Conservation (phyloP, 2,113 vertebrate genomes). For the Chelonoidis abingdonii region DNA sequence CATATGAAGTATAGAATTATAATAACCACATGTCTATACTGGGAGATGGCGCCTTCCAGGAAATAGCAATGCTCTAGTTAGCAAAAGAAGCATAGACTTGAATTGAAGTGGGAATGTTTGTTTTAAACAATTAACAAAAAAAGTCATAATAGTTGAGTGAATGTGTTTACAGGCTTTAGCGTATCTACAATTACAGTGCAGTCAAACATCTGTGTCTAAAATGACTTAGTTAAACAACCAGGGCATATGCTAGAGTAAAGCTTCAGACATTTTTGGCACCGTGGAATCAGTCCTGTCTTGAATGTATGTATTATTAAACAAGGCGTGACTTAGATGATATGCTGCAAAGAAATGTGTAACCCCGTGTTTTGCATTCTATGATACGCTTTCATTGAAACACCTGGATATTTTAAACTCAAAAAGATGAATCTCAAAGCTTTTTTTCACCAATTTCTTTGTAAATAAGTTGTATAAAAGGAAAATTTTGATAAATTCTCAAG, state of each 20-base stretch:
- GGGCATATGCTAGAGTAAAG: background rate
- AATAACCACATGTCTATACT: background rate
- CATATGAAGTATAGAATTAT: constrained; percentile 47
- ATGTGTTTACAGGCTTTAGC: constrained; percentile 12
- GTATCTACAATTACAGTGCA: background rate
- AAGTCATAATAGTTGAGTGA: background rate
- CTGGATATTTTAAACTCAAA: background rate
- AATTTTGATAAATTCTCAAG: background rate
- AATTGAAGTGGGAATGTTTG: background rate
- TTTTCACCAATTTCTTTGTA: background rate
- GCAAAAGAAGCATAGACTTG: background rate
- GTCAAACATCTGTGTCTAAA: constrained; percentile 7
- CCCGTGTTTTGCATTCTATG: background rate
- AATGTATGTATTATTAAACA: constrained; percentile 27
- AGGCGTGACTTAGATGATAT: background rate
- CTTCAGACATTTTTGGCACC: constrained; percentile 14
- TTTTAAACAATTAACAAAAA: constrained; percentile 42
- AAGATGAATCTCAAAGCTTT: background rate
- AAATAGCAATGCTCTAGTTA: background rate
- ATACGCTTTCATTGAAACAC: background rate
- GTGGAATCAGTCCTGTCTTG: background rate
- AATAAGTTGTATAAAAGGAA: background rate
- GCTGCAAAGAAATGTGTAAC: background rate
- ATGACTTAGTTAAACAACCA: constrained; percentile 11
- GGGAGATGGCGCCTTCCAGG: constrained; percentile 31